Base-by-base conservation (phyloP, 2,888 invertebrate genomes). In the Nomada fucata region DNA sequence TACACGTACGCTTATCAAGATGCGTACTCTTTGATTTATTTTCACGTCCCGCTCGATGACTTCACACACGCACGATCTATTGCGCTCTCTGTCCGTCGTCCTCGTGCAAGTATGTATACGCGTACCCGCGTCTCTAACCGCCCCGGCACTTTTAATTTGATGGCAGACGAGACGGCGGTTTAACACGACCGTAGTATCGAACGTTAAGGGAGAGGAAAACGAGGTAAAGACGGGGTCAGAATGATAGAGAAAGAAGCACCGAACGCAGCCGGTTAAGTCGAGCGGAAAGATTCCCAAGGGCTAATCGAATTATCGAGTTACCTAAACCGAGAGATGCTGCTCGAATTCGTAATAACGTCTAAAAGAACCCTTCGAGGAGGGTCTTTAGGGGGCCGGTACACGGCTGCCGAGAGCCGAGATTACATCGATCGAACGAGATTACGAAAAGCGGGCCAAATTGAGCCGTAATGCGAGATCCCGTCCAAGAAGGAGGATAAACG, bases 371-470 rank as follows among this genome's bases (percentile, higher is more conserved):
- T 79, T 76, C 75, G 81, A 47, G 29, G 68, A 75, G 74, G 80
- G 81, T 82, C 81, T 86, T 83, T 84, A 84, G 81, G 85, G 75
- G 60, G 57, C 84, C 47, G 60, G 72, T 80, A 82, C 82, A 82
- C 74, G 86, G 83, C 84, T 86, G 84, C 86, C 75, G 81, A 79
- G 81, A 80, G 77, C 81, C 75, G 85, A 88, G 88, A 88, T 88
- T 88, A 88, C 86, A 88, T 88, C 86, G 88, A 88, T 88, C 88
- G 83, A 82, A 81, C 78, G 86, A 88, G 88, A 88, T 88, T 88
- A 88, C 89, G 88, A 87, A 83, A 87, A 88, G 87, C 88, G 87
- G 84, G 76, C 89, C 86, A 87, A 88, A 88, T 88, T 88, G 88
- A 88, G 88, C 88, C 82, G 88, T 88, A 88, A 88, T 88, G 84